A percentile compares a stretch with the other conserved stretches of the same genome.
phyloP scores from a whole-genome alignment of 2,888 invertebrate species.

The Dolichomitus sp. region DNA sequence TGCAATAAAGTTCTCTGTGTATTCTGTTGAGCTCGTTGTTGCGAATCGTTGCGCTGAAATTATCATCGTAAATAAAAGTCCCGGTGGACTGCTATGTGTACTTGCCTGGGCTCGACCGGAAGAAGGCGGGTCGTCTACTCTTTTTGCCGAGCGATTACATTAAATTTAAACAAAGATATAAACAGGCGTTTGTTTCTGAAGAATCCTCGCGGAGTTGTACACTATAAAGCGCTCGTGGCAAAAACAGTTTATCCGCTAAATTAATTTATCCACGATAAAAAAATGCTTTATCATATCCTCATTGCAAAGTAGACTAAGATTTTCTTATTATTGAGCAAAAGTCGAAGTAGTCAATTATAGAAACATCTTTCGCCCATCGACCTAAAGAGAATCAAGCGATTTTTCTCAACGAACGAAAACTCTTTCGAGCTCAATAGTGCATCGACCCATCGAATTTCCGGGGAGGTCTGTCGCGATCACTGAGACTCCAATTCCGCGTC shows the following conservation, averaged over 20 bases:
- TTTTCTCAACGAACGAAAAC: constrained; percentile 38
- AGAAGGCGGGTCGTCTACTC: not conserved
- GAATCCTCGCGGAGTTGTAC: constrained; percentile 9
- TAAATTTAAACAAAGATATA: constrained; percentile 54
- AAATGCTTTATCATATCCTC: not conserved
- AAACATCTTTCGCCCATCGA: not conserved
- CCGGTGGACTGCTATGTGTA: constrained; percentile 43
- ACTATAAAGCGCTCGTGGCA: not conserved
- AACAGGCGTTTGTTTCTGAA: constrained; percentile 31
- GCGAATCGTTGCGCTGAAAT: constrained; percentile 59
- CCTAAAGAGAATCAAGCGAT: constrained; percentile 1
- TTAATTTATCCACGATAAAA: not conserved
- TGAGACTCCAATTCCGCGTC: constrained; percentile 48
- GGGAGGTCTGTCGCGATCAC: constrained; percentile 2
- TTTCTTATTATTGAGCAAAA: not conserved
- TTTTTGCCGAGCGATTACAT: constrained; percentile 52
- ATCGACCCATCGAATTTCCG: constrained; percentile 41
- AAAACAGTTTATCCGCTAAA: not conserved
- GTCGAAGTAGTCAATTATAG: not conserved
- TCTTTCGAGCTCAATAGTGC: not conserved
- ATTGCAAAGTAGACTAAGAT: not conserved
- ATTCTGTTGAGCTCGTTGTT: constrained; percentile 51
- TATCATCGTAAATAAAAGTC: constrained; percentile 65
- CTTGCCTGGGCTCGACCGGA: constrained; percentile 28
- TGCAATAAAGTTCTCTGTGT: constrained; percentile 53